Conservation (phyloP, 2,888 invertebrate genomes). For the Rotaria sp. region DNA sequence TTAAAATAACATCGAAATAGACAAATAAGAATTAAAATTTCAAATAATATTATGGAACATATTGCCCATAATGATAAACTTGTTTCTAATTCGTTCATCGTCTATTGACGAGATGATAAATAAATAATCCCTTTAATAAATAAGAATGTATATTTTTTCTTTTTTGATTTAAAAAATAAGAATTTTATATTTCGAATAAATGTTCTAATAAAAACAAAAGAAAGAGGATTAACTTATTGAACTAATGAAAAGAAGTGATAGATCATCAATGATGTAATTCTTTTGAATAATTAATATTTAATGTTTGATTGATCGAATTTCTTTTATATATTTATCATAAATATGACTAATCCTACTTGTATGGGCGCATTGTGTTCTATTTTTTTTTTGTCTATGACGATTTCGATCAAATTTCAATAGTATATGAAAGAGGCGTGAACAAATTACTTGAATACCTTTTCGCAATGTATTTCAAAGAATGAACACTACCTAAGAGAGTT, state of each 20-base stretch:
- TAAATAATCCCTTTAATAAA: neutral
- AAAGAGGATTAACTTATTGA: too few relatives aligned
- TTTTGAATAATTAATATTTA: too few relatives aligned
- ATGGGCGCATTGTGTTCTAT: neutral
- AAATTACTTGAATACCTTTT: neutral
- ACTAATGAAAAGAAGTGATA: too few relatives aligned
- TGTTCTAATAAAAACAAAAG: neutral
- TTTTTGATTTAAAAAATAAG: too few relatives aligned
- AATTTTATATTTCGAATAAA: neutral
- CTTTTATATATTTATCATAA: too few relatives aligned
- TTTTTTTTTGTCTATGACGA: neutral
- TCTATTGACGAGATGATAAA: neutral
- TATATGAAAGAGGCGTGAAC: neutral
- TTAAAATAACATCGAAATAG: constrained; percentile 9
- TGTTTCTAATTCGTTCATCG: constrained; percentile 16
- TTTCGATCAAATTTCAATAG: neutral
- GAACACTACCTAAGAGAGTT: neutral
- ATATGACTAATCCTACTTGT: neutral
- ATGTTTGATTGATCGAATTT: too few relatives aligned
- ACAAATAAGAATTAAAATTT: neutral
- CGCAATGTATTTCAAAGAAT: neutral
- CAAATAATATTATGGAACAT: constrained; percentile 5
- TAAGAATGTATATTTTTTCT: too few relatives aligned
- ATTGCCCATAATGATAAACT: constrained; percentile 3
- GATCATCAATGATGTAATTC: neutral